Conservation (phyloP, 2,888 invertebrate genomes). For the Gortyna flavago region DNA sequence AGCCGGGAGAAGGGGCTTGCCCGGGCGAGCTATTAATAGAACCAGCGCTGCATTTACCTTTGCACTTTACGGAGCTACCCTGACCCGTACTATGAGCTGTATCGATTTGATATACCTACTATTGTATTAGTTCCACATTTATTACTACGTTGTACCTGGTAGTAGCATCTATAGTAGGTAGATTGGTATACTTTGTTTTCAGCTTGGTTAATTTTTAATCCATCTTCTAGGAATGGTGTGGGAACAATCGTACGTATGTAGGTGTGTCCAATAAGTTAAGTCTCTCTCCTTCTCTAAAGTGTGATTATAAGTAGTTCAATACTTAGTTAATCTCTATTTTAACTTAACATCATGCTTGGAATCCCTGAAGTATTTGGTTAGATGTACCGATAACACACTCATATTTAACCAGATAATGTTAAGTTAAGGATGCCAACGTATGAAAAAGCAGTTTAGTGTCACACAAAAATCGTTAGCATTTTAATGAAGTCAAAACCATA, state of each 20-base stretch:
- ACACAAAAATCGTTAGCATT: background rate
- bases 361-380: background rate
- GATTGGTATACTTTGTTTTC: background rate
- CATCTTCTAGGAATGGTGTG: background rate
- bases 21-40: constrained; percentile 80
- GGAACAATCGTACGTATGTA: background rate
- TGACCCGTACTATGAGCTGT: constrained; percentile 55
- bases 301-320: background rate
- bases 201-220: background rate
- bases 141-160: background rate
- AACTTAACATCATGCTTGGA: background rate
- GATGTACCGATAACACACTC: background rate
- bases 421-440: background rate
- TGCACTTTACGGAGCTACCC: constrained; percentile 76
- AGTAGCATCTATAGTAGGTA: background rate
- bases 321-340: background rate
- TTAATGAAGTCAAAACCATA: too few species aligned
- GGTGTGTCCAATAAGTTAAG: background rate
- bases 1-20: constrained; percentile 61
- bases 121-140: constrained; percentile 16
- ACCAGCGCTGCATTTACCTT: constrained; percentile 79
- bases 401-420: background rate
- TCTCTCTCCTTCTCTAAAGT: background rate
- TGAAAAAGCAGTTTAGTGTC: background rate
- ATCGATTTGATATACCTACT: constrained; percentile 49